A percentile compares a stretch with the other conserved stretches of the same genome.
Evolutionary conservation across 1,140 invertebrate species (phyloP).

Genomic region (Schlechtendalia chinensis): DNA sequence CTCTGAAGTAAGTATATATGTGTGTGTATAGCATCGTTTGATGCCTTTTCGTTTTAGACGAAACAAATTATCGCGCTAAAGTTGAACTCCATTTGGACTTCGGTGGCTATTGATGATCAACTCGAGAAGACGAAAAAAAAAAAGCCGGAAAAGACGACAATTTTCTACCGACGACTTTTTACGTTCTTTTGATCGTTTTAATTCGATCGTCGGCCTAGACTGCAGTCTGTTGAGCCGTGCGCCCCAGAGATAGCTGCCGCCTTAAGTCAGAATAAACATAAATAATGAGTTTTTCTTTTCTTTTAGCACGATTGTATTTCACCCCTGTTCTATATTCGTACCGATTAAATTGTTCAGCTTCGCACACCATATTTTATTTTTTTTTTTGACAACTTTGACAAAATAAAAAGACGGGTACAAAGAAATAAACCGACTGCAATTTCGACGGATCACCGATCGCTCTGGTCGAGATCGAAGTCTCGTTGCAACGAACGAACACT

Average conservation of each 20-base stretch:
- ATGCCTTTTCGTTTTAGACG: not conserved
- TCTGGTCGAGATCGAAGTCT: not conserved
- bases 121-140: not conserved
- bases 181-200: slow-evolving; percentile 14
- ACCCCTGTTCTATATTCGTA: not conserved
- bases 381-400: not conserved
- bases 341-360: not conserved
- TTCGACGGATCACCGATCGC: not conserved
- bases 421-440: not conserved
- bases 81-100: not conserved
- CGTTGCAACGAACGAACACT: not conserved
- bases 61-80: not conserved
- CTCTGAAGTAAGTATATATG: too few relatives aligned
- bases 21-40: too few relatives aligned
- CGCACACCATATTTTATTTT: not conserved
- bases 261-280: slow-evolving; percentile 26
- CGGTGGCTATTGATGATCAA: not conserved
- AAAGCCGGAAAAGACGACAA: too few relatives aligned
- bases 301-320: not conserved
- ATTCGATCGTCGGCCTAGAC: slow-evolving; percentile 10
- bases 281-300: slow-evolving; percentile 18
- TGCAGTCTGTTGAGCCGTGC: not conserved
- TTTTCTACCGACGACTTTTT: not conserved
- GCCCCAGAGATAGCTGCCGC: not conserved
- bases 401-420: not conserved